Percentiles rank a stretch among this genome's conserved stretches.
phyloP scores from a whole-genome alignment of 1,140 invertebrate genomes.

The Neodiprion fabricii region DNA sequence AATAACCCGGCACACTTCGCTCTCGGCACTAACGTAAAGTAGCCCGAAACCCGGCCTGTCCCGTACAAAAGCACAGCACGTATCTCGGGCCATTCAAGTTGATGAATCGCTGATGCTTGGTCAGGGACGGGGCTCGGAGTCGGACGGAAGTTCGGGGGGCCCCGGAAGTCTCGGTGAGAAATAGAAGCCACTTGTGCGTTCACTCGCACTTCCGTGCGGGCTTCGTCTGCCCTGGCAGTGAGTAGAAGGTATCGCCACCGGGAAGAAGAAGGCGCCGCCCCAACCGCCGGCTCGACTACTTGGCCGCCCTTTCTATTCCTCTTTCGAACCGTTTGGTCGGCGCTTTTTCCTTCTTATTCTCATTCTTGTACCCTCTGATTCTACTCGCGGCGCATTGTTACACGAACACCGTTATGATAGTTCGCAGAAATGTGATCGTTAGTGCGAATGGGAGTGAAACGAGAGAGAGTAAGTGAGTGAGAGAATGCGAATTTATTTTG shows the following conservation, averaged over 20 bases:
- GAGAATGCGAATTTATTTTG: too few relatives aligned
- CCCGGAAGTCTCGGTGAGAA: conserved; percentile 6
- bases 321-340: too few relatives aligned
- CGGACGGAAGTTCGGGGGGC: neutral
- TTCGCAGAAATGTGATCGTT: too few relatives aligned
- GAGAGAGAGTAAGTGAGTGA: too few relatives aligned
- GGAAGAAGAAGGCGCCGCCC: neutral
- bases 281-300: neutral
- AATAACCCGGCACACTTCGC: neutral
- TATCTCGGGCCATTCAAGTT: neutral
- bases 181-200: conserved; percentile 7
- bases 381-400: too few relatives aligned
- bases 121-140: neutral
- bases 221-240: neutral
- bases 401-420: too few relatives aligned
- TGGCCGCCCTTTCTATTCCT: too few relatives aligned
- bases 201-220: neutral
- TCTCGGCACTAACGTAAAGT: neutral
- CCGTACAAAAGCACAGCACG: neutral
- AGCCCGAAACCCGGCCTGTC: neutral
- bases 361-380: too few relatives aligned
- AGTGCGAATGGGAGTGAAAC: too few relatives aligned
- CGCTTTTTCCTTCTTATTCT: too few relatives aligned
- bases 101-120: conserved; percentile 4
- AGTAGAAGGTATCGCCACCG: neutral